A percentile compares a stretch with the other conserved stretches of the same genome.
These are phyloP conservation scores for Acleris cristana DNA, from an alignment of 2,888 invertebrate genomes.

Conservation along the genomic window DNA sequence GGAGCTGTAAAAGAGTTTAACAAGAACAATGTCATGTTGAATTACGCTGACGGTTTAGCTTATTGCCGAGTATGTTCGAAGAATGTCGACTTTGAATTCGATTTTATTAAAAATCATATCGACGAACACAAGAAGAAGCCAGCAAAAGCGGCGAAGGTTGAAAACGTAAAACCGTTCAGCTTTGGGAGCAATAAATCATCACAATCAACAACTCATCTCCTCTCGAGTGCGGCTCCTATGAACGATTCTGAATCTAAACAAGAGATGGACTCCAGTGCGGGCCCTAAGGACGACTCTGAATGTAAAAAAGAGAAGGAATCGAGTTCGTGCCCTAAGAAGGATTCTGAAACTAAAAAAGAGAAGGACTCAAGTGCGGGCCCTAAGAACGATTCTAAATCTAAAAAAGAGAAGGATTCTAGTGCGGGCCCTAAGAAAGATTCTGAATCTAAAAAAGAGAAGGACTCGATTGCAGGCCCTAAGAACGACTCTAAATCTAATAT, in stretches of 20 bases:
- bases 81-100: conserved; percentile 42
- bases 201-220: conserved; percentile 9
- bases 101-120: conserved; percentile 48
- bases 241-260: conserved; percentile 8
- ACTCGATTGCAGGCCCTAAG: no score
- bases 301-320: no score
- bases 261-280: background rate
- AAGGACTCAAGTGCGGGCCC: no score
- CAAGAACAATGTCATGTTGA: conserved; percentile 49
- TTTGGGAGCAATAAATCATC: conserved; percentile 6
- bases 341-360: no score
- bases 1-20: conserved; percentile 46
- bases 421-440: no score
- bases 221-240: conserved; percentile 15
- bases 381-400: no score
- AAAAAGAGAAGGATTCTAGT: no score
- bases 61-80: conserved; percentile 49
- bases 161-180: conserved; percentile 3
- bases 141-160: conserved; percentile 30
- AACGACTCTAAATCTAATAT: no score
- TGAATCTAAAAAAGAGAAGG: no score
- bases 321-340: no score
- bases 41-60: conserved; percentile 47
- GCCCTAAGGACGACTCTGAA: no score
- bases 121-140: conserved; percentile 44